These are phyloP conservation scores for Malthinus seriepunctatus DNA, from an alignment of 2,888 invertebrate genomes.

Conservation along the genomic window DNA sequence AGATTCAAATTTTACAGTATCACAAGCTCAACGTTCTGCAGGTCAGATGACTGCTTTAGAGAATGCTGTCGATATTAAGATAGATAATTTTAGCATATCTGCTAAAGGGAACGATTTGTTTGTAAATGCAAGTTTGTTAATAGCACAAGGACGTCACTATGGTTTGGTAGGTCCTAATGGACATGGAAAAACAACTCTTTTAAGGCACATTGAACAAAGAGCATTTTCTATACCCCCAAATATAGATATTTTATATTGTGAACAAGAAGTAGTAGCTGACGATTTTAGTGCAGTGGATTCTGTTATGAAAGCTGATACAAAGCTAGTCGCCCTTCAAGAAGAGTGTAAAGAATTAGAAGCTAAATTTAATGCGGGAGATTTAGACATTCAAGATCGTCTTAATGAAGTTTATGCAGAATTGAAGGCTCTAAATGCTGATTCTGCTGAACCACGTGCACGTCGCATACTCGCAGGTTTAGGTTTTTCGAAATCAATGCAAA, in stretches of 20 bases:
- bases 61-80: slow-evolving; percentile 96
- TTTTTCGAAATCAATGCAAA: slow-evolving; percentile 87
- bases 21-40: slow-evolving; percentile 76
- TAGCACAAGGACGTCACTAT: slow-evolving; percentile 92
- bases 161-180: slow-evolving; percentile 99
- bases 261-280: slow-evolving; percentile 97
- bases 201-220: slow-evolving; percentile 89
- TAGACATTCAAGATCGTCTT: slow-evolving; percentile 74
- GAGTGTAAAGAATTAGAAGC: slow-evolving; percentile 84
- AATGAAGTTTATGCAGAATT: slow-evolving; percentile 94
- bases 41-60: slow-evolving; percentile 82
- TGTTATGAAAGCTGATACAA: slow-evolving; percentile 90
- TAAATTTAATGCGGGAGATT: slow-evolving; percentile 71
- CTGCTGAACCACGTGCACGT: slow-evolving; percentile 95
- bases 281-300: slow-evolving; percentile 92
- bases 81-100: slow-evolving; percentile 96
- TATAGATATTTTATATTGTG: slow-evolving; percentile 95
- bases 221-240: slow-evolving; percentile 94
- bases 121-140: slow-evolving; percentile 90
- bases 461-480: slow-evolving; percentile 97
- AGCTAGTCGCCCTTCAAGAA: slow-evolving; percentile 77
- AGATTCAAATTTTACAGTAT: slow-evolving; percentile 94
- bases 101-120: slow-evolving; percentile 98
- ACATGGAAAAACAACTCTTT: slow-evolving; percentile 96
- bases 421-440: slow-evolving; percentile 95